Evolutionary conservation across 37 sponge, comb jelly and placozoan genomes (phyloP).

Genomic region (Axinella damicornis): DNA sequence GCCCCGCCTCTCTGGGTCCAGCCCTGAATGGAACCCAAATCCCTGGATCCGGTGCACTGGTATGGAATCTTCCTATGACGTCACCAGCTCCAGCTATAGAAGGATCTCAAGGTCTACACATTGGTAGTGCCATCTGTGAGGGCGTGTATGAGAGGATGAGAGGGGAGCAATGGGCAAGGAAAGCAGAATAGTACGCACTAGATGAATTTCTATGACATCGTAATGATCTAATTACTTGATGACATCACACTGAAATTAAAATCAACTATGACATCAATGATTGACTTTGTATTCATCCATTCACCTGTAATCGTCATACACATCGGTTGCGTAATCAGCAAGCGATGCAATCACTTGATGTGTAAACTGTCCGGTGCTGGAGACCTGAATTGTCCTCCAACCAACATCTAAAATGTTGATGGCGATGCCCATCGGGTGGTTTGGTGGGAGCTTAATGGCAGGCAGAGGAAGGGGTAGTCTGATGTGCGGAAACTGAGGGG

Average conservation of each 20-base stretch:
- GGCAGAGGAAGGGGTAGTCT: conserved; percentile 71
- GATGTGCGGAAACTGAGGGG: not conserved
- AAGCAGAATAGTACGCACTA: not conserved
- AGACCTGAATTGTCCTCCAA: conserved; percentile 13
- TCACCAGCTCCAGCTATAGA: not conserved
- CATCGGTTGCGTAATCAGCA: not conserved
- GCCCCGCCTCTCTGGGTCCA: conserved; percentile 8
- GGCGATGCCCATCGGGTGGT: conserved; percentile 29
- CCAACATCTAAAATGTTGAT: conserved; percentile 1
- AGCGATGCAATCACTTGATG: not conserved
- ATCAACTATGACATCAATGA: no score
- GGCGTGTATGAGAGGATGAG: not conserved
- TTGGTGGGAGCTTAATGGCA: conserved; percentile 79
- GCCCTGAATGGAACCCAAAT: conserved; percentile 34
- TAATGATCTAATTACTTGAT: no score
- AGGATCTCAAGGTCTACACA: conserved; percentile 38
- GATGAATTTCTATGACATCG: not conserved
- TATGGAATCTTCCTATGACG: not conserved
- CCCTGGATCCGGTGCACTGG: conserved; percentile 13
- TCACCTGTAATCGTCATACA: conserved; percentile 56
- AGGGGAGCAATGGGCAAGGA: not conserved
- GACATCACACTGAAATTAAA: no score
- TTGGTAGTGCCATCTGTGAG: conserved; percentile 51
- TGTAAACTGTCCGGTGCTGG: not conserved
- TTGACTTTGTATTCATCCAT: not conserved